A percentile compares a stretch with the other conserved stretches of the same genome.
Conservation (phyloP, 2,888 invertebrate genomes). For the Torymus texanus region DNA sequence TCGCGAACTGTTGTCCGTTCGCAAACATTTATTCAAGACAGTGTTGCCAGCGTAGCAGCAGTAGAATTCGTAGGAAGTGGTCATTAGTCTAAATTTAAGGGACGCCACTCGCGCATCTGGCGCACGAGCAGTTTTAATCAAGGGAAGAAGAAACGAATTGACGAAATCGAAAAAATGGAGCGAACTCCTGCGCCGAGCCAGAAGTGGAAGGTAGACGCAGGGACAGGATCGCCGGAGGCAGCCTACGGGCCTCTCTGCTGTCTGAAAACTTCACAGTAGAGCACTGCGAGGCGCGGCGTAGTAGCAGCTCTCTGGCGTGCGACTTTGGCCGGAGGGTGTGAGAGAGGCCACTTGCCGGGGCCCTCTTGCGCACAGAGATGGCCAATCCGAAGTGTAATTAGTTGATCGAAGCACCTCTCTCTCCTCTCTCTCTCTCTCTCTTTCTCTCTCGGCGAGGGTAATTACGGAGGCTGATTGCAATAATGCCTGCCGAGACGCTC, state of each 20-base stretch:
- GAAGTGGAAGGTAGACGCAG: too few relatives aligned
- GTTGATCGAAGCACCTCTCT: slow-evolving; percentile 36
- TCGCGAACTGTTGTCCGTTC: not conserved
- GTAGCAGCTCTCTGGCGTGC: not conserved
- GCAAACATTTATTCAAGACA: not conserved
- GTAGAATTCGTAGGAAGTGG: slow-evolving; percentile 13
- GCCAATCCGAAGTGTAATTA: slow-evolving; percentile 45
- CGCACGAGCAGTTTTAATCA: slow-evolving; percentile 25
- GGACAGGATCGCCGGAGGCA: too few relatives aligned
- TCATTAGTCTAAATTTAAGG: slow-evolving; percentile 33
- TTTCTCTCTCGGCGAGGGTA: slow-evolving; percentile 2
- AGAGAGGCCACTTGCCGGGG: not conserved
- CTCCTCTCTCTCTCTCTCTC: too few relatives aligned
- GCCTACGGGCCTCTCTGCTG: too few relatives aligned
- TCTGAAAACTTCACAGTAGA: too few relatives aligned
- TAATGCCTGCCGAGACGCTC: slow-evolving; percentile 34
- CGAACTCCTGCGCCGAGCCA: too few relatives aligned
- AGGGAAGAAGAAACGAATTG: slow-evolving; percentile 18
- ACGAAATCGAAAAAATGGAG: slow-evolving; percentile 8
- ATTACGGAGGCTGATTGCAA: slow-evolving; percentile 48
- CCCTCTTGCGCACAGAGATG: not conserved
- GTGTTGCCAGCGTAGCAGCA: too few relatives aligned
- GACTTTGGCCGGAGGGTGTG: not conserved
- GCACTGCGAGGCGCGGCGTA: too few relatives aligned
- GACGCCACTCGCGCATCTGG: slow-evolving; percentile 4